phyloP scores from a whole-genome alignment of 1,140 invertebrate species.

The Ruditapes philippinarum region DNA sequence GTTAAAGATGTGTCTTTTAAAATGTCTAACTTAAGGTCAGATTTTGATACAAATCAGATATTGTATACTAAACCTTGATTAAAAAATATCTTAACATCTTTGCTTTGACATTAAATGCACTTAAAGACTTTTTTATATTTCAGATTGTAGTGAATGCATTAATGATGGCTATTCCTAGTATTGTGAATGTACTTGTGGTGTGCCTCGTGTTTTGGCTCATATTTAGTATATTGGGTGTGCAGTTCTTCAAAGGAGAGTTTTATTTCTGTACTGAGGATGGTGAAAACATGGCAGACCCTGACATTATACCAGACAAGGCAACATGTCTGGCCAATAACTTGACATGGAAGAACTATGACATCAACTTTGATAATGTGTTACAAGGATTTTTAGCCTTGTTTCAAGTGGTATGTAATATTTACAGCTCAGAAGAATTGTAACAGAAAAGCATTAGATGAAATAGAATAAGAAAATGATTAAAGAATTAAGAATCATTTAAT shows the following conservation, averaged over 20 bases:
- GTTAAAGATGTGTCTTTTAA: neutral
- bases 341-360: conserved; percentile 97
- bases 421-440: too few relatives aligned
- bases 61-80: too few relatives aligned
- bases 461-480: too few relatives aligned
- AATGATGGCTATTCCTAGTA: conserved; percentile 97
- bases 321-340: conserved; percentile 89
- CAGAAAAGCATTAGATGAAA: too few relatives aligned
- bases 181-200: conserved; percentile 97
- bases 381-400: conserved; percentile 98
- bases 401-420: conserved; percentile 94
- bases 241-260: conserved; percentile 96
- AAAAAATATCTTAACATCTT: too few relatives aligned
- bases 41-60: too few relatives aligned
- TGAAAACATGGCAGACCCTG: conserved; percentile 76
- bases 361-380: conserved; percentile 99
- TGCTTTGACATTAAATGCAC: too few relatives aligned
- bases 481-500: too few relatives aligned
- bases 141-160: conserved; percentile 98
- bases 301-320: conserved; percentile 76
- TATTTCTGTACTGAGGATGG: conserved; percentile 95
- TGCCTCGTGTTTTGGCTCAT: conserved; percentile 97
- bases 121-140: conserved; percentile 59
- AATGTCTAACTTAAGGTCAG: too few relatives aligned
- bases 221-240: conserved; percentile 97